These are phyloP conservation scores for Eudyptes chrysolophus DNA, from an alignment of 2,113 vertebrate species.

Conservation along the genomic window DNA sequence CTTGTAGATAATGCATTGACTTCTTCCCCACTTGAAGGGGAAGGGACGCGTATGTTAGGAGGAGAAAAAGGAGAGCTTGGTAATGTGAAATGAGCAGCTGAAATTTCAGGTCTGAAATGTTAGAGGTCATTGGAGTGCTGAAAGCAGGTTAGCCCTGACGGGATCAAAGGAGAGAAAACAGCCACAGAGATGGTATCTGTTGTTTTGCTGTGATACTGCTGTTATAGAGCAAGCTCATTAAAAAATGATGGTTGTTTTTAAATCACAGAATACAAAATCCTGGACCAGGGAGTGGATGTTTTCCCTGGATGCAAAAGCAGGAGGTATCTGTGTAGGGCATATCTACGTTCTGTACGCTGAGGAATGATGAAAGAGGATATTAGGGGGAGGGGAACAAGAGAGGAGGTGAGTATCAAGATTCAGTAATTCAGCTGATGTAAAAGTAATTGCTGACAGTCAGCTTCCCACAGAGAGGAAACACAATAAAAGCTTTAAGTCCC, in stretches of 20 bases:
- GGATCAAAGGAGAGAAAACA: slow-evolving; percentile 10
- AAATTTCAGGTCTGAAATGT: slow-evolving; percentile 27
- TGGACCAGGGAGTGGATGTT: neutral
- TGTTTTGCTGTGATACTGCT: neutral
- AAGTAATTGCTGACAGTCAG: slow-evolving; percentile 35
- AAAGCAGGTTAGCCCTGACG: neutral
- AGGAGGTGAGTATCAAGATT: neutral
- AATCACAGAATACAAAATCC: neutral
- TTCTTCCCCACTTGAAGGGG: neutral
- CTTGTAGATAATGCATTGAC: neutral
- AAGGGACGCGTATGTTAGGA: neutral
- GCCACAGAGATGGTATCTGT: neutral
- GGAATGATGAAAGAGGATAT: neutral
- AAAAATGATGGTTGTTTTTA: neutral
- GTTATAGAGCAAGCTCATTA: neutral
- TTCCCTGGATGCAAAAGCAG: neutral
- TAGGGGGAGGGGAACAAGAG: neutral
- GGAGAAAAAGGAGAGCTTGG: neutral
- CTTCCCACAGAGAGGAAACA: neutral
- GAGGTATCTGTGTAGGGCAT: slow-evolving; percentile 29
- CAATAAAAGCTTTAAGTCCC: neutral
- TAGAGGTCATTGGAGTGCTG: slow-evolving; percentile 31
- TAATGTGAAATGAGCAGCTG: slow-evolving; percentile 10
- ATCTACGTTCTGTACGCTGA: neutral
- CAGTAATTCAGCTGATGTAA: slow-evolving; percentile 46